phyloP scores from a whole-genome alignment of 2,113 vertebrate species.

The Ginglymostoma cirratum region DNA sequence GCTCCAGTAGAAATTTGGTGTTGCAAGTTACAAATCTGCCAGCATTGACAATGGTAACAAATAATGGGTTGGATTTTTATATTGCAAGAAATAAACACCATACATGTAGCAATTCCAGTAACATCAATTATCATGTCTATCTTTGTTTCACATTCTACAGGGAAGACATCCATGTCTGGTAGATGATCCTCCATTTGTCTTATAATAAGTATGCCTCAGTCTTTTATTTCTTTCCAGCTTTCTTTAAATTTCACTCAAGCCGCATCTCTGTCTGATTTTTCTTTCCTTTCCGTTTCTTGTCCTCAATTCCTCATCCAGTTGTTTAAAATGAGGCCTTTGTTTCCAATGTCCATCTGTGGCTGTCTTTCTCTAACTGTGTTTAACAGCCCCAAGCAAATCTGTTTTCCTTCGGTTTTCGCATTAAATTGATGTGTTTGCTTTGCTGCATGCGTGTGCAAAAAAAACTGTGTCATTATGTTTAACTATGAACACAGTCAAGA shows the following conservation, averaged over 20 bases:
- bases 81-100: not conserved
- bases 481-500: not conserved
- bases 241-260: not conserved
- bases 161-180: not conserved
- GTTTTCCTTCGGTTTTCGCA: not conserved
- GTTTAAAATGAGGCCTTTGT: not conserved
- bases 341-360: not conserved
- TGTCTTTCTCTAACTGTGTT: not conserved
- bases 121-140: not conserved
- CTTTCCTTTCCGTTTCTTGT: not conserved
- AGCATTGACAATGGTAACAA: not conserved
- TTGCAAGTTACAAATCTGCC: not conserved
- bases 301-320: not conserved
- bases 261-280: not conserved
- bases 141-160: not conserved
- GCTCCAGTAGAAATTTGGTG: not conserved
- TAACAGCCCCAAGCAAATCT: not conserved
- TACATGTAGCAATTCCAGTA: not conserved
- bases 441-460: not conserved
- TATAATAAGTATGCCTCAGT: not conserved
- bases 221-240: not conserved
- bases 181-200: not conserved
- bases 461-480: not conserved
- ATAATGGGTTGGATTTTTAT: not conserved
- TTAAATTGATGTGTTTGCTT: not conserved